Percentiles rank a stretch among this genome's conserved stretches.
These are phyloP conservation scores for Crypturellus undulatus DNA, from an alignment of 2,113 vertebrate genomes.

Conservation along the genomic window DNA sequence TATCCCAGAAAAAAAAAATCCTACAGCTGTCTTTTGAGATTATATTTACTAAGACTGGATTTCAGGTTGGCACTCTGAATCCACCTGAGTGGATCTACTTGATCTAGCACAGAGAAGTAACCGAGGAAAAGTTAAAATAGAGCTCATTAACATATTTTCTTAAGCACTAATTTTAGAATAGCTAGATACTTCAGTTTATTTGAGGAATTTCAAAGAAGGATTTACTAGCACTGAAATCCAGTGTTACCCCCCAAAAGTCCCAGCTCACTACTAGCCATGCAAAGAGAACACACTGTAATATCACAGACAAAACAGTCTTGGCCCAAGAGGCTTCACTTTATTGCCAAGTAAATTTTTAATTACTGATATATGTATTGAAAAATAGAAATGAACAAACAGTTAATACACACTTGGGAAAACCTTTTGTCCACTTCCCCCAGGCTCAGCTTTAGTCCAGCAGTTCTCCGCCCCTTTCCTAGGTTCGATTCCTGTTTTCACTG, in stretches of 20 bases:
- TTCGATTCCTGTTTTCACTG: not conserved
- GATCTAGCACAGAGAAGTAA: not conserved
- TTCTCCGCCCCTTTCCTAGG: not conserved
- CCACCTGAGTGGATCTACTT: not conserved
- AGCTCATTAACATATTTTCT: not conserved
- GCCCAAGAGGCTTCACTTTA: not conserved
- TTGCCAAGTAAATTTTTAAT: not conserved
- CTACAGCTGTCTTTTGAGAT: not conserved
- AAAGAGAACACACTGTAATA: not conserved
- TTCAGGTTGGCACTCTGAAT: not conserved
- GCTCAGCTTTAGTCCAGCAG: not conserved
- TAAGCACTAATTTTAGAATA: not conserved
- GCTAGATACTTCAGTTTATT: not conserved
- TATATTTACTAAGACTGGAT: not conserved
- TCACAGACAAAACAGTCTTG: not conserved
- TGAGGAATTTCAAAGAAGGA: not conserved
- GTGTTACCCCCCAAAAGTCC: not conserved
- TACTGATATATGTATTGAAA: not conserved
- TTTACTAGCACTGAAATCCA: not conserved
- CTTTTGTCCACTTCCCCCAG: not conserved
- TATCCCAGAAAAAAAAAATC: not conserved
- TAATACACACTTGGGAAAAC: not conserved
- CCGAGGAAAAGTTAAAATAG: not conserved
- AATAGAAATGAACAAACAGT: not conserved
- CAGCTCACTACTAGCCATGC: fast-evolving